Conservation (phyloP, 2,888 invertebrate species). For the Monopis laevigella region DNA sequence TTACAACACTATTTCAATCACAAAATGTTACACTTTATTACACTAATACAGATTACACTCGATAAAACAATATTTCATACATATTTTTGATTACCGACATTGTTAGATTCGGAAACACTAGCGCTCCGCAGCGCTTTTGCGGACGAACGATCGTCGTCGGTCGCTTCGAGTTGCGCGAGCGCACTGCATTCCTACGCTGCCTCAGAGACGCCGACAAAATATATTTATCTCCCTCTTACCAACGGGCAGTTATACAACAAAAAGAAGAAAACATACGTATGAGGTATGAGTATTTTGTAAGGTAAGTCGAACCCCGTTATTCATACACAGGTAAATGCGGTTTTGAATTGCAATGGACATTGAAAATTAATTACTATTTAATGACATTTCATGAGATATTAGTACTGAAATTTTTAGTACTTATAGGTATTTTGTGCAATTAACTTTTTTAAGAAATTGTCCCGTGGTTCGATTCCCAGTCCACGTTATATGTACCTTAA, state of each 20-base stretch:
- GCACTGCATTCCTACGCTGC: constrained; percentile 57
- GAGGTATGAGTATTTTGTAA: constrained; percentile 13
- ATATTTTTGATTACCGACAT: constrained; percentile 45
- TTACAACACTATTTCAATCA: constrained; percentile 60
- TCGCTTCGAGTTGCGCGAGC: constrained; percentile 35
- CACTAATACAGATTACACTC: constrained; percentile 47
- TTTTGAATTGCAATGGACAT: constrained; percentile 16
- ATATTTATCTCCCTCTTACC: constrained; percentile 36
- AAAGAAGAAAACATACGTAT: constrained; percentile 22
- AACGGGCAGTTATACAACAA: constrained; percentile 21
- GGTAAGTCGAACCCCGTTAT: constrained; percentile 48
- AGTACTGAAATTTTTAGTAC: no score
- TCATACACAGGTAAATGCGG: constrained; percentile 45
- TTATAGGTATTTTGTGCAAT: no score
- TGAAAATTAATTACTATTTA: constrained; percentile 1
- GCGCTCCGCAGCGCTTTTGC: constrained; percentile 36
- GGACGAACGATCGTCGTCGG: constrained; percentile 52
- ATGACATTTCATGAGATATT: no score
- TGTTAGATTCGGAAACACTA: constrained; percentile 22
- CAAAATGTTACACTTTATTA: constrained; percentile 42
- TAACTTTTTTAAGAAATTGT: no score
- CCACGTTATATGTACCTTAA: no score
- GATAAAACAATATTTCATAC: constrained; percentile 47
- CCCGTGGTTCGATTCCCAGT: no score
- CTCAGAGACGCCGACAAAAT: constrained; percentile 22